Base-by-base conservation (phyloP, 2,113 vertebrate genomes). In the Bubo blakistoni region DNA sequence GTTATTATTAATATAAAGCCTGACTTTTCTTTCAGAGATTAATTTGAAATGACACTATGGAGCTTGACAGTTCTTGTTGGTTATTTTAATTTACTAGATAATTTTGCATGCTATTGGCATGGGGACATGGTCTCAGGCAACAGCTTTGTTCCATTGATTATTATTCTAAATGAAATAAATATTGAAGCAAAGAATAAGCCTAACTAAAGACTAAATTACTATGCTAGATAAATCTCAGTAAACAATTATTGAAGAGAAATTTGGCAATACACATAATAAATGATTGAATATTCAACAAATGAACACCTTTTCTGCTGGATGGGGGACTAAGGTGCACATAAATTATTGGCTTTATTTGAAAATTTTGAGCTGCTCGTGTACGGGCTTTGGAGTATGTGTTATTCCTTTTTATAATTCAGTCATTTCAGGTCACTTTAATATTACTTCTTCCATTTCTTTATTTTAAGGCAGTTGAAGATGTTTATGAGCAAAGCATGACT, bases 81-180 rank as follows among this genome's bases (percentile, higher is more conserved):
- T 94, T 95, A 94, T 96, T 98, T 97, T 97, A 78, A 97, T 97
- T 96, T 97, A 85, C 81, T 91, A 93, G 91, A 91, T 88, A 96
- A 96, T 97, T 98, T 97, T 97, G 85, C 91, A 94, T 95, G 96
- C 88, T 97, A 94, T 89, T 96, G 93, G 84, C 86, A 84, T 73
- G 72, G 82, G 91, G 87, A 84, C 76, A 47, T 55, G 59, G 88
- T 96, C 87, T 91, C 63, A 84, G 96, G 84, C 80, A 97, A 91
- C 74, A 82, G 71, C 55, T 93, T 94, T 94, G 58, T 92, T 97
- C 76, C 94, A 77, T 58, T 90, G 92, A 91, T 88, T 95, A 88
- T 95, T 97, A 81, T 90, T 93, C 66, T 95, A 96, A 97, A 95
- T 97, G 88, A 97, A 98, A 94, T 92, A 96, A 95, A 80, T 96